A percentile compares a stretch with the other conserved stretches of the same genome.
Conservation (phyloP, 2,113 vertebrate species). For the Nothobranchius kuhntae region DNA sequence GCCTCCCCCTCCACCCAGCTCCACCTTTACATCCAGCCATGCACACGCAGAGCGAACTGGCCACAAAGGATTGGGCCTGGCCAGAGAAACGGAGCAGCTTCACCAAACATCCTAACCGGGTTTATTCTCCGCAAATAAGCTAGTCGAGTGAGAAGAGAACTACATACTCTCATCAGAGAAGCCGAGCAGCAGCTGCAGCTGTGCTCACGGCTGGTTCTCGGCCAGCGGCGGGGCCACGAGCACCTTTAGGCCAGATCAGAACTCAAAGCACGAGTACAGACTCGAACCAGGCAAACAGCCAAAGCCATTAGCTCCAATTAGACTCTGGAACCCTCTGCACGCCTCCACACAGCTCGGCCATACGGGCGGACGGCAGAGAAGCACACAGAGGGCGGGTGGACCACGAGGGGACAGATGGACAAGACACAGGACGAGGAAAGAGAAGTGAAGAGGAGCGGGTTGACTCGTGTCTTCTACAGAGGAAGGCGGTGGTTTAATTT, state of each 20-base stretch:
- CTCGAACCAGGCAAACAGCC: conserved; percentile 63
- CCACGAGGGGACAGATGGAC: conserved; percentile 6
- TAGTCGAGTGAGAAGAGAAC: not conserved
- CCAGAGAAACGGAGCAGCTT: not conserved
- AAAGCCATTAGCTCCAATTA: conserved; percentile 63
- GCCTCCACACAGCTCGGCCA: conserved; percentile 47
- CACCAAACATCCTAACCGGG: conserved; percentile 5
- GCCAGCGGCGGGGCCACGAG: conserved; percentile 52
- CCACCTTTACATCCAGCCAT: conserved; percentile 60
- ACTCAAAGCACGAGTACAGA: conserved; percentile 18
- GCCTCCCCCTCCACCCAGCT: conserved; percentile 56
- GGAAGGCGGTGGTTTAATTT: conserved; percentile 24
- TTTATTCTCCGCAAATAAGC: not conserved
- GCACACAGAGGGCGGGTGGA: conserved; percentile 10
- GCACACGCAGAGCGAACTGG: conserved; percentile 20
- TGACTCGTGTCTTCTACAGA: not conserved
- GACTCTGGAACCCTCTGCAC: conserved; percentile 38
- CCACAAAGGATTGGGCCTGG: conserved; percentile 10
- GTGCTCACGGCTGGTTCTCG: conserved; percentile 23
- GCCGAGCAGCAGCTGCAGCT: not conserved
- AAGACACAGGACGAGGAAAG: not conserved
- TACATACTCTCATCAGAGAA: not conserved
- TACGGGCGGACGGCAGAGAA: conserved; percentile 28
- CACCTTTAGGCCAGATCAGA: conserved; percentile 64
- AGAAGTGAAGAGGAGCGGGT: not conserved